These are phyloP conservation scores for Phortica magna DNA, from an alignment of 2,888 invertebrate genomes.

Conservation along the genomic window DNA sequence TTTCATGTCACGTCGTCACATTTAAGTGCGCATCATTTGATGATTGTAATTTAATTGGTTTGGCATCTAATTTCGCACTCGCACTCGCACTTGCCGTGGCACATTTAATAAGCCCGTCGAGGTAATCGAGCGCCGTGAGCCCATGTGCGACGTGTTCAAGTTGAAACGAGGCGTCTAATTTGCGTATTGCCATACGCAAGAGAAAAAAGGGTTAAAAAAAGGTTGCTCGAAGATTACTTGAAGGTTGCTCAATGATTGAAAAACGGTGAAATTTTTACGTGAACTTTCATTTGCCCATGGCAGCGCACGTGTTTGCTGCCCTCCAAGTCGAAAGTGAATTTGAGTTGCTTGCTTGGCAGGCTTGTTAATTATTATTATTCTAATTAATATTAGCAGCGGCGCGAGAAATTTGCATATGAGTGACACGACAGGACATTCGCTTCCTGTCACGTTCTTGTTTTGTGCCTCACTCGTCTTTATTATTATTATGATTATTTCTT, in stretches of 20 bases:
- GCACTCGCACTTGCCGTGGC: neutral
- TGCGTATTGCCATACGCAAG: too few relatives aligned
- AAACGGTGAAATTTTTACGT: slow-evolving; percentile 15
- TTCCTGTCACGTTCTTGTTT: slow-evolving; percentile 62
- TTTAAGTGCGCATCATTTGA: slow-evolving; percentile 61
- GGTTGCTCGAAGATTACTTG: neutral
- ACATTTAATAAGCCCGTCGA: slow-evolving; percentile 34
- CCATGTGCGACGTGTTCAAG: slow-evolving; percentile 37
- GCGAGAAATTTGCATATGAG: slow-evolving; percentile 71
- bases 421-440: slow-evolving; percentile 70
- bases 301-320: slow-evolving; percentile 13
- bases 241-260: neutral
- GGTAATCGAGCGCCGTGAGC: neutral
- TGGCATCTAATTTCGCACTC: slow-evolving; percentile 47
- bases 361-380: slow-evolving; percentile 73
- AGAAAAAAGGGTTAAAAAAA: slow-evolving; percentile 53
- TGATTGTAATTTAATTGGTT: slow-evolving; percentile 70
- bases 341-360: slow-evolving; percentile 22
- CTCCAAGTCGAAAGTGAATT: neutral
- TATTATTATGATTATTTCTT: neutral
- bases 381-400: slow-evolving; percentile 61
- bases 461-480: neutral
- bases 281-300: slow-evolving; percentile 2
- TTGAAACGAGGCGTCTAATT: slow-evolving; percentile 65
- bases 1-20: slow-evolving; percentile 60